Evolutionary conservation across 2,888 invertebrate genomes (phyloP).

Genomic region (Perithous albicinctus): DNA sequence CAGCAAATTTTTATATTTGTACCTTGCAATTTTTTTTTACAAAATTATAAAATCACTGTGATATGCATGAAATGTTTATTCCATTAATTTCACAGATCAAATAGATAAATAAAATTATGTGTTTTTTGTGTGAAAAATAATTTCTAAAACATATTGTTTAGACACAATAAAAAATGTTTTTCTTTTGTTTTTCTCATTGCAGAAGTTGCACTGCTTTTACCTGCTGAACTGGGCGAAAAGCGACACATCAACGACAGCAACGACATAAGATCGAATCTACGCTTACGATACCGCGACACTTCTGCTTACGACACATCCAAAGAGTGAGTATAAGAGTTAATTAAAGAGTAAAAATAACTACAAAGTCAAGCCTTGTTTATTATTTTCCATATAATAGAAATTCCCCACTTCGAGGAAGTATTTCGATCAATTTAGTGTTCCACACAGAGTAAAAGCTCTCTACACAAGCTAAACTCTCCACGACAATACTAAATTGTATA

Average conservation of each 20-base stretch:
- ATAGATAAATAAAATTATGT: too few species aligned
- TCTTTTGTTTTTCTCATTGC: conserved; percentile 80
- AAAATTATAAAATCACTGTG: too few species aligned
- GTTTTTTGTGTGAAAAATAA: too few species aligned
- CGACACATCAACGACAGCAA: conserved; percentile 92
- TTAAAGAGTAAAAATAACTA: neutral
- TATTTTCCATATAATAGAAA: neutral
- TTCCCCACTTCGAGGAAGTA: too few species aligned
- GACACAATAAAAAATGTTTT: neutral
- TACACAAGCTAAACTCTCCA: too few species aligned
- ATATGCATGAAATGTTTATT: too few species aligned
- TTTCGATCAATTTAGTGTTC: too few species aligned
- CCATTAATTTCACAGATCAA: too few species aligned
- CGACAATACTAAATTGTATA: too few species aligned
- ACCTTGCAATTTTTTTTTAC: too few species aligned
- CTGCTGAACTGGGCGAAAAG: conserved; percentile 91
- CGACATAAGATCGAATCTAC: conserved; percentile 92
- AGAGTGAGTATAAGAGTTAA: conserved; percentile 87
- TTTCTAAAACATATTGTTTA: neutral
- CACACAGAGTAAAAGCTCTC: too few species aligned
- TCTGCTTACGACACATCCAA: conserved; percentile 90
- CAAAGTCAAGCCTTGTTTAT: neutral
- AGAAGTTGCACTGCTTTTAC: conserved; percentile 94
- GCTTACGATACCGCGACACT: conserved; percentile 90
- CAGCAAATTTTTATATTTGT: too few species aligned